Evolutionary conservation across 2,888 invertebrate species (phyloP).

Genomic region (Scrobipalpa costella): DNA sequence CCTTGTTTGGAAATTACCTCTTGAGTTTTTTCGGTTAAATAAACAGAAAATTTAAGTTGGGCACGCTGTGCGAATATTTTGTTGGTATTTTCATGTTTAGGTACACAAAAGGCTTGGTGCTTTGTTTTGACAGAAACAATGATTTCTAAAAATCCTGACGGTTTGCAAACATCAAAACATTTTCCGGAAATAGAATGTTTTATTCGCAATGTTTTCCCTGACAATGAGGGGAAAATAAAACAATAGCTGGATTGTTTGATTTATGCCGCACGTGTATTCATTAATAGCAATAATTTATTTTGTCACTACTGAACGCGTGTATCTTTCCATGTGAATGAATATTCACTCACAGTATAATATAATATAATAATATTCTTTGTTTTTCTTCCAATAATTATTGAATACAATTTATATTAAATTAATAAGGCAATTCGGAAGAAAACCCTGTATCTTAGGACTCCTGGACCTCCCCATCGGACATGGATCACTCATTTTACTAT

Average conservation of each 20-base stretch:
- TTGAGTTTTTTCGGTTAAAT: slow-evolving; percentile 12
- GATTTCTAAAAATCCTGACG: background rate
- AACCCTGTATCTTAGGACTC: too few species aligned
- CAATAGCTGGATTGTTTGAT: background rate
- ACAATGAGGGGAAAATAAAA: background rate
- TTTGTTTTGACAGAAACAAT: slow-evolving; percentile 4
- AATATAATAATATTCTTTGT: too few species aligned
- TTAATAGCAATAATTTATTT: too few species aligned
- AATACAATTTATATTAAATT: too few species aligned
- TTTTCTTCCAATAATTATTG: too few species aligned
- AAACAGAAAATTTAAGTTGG: slow-evolving; percentile 8
- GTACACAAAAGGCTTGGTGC: background rate
- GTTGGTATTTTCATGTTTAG: background rate
- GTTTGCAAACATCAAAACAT: background rate
- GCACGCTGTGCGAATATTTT: slow-evolving; percentile 3
- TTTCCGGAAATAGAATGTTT: background rate
- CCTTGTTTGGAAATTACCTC: slow-evolving; percentile 14
- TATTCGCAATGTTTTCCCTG: background rate
- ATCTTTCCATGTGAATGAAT: too few species aligned
- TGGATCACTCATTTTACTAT: too few species aligned
- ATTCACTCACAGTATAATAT: too few species aligned
- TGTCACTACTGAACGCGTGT: too few species aligned
- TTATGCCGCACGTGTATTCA: too few species aligned
- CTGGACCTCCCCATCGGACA: too few species aligned
- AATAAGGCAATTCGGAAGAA: too few species aligned